Conservation (phyloP, 2,888 invertebrate species). For the Pristionchus entomophagus region DNA sequence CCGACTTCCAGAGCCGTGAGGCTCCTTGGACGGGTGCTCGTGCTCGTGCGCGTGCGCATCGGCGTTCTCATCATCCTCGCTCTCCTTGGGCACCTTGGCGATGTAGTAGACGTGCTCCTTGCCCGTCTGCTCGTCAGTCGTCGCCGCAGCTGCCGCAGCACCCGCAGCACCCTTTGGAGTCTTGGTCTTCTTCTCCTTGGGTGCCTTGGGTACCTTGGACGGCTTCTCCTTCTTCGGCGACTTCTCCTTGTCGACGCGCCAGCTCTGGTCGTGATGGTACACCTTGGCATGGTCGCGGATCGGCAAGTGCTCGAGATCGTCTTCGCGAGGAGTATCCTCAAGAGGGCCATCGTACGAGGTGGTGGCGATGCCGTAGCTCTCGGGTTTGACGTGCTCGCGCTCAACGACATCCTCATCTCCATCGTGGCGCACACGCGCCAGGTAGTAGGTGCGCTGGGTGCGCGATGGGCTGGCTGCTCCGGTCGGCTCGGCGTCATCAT, state of each 20-base stretch:
- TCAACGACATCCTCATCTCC: slow-evolving; percentile 38
- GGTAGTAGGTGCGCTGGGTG: slow-evolving; percentile 29
- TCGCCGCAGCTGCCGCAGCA: too few species aligned
- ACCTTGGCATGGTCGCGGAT: slow-evolving; percentile 26
- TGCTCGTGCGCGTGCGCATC: background rate
- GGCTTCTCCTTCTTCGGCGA: slow-evolving; percentile 35
- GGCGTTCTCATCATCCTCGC: slow-evolving; percentile 17
- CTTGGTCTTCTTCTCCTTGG: slow-evolving; percentile 38
- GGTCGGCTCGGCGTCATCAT: background rate
- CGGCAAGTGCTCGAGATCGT: slow-evolving; percentile 20
- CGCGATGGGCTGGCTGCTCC: slow-evolving; percentile 28
- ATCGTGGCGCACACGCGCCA: slow-evolving; percentile 7
- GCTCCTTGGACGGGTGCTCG: slow-evolving; percentile 3
- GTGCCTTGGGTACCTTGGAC: background rate
- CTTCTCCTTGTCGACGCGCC: slow-evolving; percentile 37
- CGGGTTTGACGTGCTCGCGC: slow-evolving; percentile 30
- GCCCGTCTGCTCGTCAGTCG: background rate
- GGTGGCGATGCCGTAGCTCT: slow-evolving; percentile 36
- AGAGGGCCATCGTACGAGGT: slow-evolving; percentile 40
- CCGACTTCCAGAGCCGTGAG: background rate
- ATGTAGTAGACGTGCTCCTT: slow-evolving; percentile 41
- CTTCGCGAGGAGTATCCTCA: slow-evolving; percentile 31
- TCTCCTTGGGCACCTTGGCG: slow-evolving; percentile 44
- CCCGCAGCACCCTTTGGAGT: background rate
- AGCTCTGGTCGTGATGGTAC: slow-evolving; percentile 28